A percentile compares a stretch with the other conserved stretches of the same genome.
Evolutionary conservation across 2,797 vertebrate species (phyloP).

Genomic region (Falco peregrinus): DNA sequence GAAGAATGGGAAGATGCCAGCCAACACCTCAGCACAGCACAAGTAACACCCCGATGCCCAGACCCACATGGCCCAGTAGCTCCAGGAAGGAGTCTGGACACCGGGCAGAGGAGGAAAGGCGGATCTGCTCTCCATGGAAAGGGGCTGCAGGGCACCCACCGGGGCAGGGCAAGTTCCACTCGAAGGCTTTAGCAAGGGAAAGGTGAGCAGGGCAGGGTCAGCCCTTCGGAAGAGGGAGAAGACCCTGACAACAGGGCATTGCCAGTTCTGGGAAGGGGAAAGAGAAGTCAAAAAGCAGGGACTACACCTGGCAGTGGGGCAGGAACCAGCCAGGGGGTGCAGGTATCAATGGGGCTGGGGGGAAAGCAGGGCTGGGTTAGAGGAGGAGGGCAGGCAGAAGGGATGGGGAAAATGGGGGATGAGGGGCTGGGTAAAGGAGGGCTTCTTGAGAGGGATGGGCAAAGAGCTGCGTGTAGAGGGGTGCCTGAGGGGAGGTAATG

Average conservation of each 20-base stretch:
- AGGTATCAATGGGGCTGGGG: not conserved
- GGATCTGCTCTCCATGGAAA: not conserved
- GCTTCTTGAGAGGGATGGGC: not conserved
- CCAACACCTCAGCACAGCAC: not conserved
- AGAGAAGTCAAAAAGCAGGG: not conserved
- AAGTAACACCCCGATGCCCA: not conserved
- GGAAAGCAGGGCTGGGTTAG: too few relatives aligned
- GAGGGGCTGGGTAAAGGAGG: not conserved
- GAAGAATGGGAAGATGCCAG: not conserved
- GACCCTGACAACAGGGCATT: not conserved
- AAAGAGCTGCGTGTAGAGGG: not conserved
- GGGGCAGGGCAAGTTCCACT: not conserved
- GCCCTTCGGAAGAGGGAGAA: not conserved
- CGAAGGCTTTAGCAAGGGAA: not conserved
- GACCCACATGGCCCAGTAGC: accelerated
- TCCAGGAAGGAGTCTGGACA: not conserved
- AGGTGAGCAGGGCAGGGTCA: not conserved
- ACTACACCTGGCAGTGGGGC: not conserved
- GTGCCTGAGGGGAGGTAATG: not conserved
- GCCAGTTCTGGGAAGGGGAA: not conserved
- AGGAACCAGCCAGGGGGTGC: not conserved
- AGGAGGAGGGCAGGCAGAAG: not conserved
- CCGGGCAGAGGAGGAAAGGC: not conserved
- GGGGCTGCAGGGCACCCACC: not conserved
- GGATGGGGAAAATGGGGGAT: not conserved